Evolutionary conservation across 2,113 vertebrate species (phyloP).

Genomic region (Phoxinus phoxinus): DNA sequence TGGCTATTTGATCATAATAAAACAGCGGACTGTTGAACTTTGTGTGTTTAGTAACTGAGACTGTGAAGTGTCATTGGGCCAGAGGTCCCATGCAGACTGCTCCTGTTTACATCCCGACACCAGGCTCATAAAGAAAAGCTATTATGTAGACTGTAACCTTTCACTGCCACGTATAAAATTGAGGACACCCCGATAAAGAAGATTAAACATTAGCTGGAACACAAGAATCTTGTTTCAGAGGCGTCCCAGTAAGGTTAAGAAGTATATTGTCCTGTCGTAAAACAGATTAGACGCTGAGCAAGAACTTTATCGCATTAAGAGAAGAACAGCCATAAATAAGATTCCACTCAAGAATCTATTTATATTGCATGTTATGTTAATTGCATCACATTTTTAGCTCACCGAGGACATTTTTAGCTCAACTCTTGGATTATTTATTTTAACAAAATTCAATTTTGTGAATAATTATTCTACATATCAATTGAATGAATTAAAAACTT

Average conservation of each 20-base stretch:
- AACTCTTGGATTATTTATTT: background rate
- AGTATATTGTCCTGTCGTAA: background rate
- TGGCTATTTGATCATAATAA: conserved; percentile 29
- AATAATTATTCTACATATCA: background rate
- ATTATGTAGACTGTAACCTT: conserved; percentile 46
- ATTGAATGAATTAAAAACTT: background rate
- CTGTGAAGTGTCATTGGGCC: conserved; percentile 19
- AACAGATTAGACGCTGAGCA: background rate
- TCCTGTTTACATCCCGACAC: background rate
- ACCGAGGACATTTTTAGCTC: background rate
- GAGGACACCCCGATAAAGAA: conserved; percentile 35
- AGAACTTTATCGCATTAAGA: too few relatives aligned
- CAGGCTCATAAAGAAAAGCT: conserved; percentile 23
- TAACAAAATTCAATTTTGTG: background rate
- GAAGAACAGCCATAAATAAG: background rate
- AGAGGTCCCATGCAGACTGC: background rate
- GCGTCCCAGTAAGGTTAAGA: background rate
- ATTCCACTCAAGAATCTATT: background rate
- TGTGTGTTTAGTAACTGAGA: conserved; percentile 33
- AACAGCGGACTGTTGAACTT: conserved; percentile 10
- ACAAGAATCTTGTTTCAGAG: background rate
- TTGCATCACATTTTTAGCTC: background rate
- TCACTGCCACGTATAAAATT: conserved; percentile 33
- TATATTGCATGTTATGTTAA: background rate
- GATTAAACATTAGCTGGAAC: conserved; percentile 64